Evolutionary conservation across 2,113 vertebrate species (phyloP).

Genomic region (Dasyornis broadbenti): DNA sequence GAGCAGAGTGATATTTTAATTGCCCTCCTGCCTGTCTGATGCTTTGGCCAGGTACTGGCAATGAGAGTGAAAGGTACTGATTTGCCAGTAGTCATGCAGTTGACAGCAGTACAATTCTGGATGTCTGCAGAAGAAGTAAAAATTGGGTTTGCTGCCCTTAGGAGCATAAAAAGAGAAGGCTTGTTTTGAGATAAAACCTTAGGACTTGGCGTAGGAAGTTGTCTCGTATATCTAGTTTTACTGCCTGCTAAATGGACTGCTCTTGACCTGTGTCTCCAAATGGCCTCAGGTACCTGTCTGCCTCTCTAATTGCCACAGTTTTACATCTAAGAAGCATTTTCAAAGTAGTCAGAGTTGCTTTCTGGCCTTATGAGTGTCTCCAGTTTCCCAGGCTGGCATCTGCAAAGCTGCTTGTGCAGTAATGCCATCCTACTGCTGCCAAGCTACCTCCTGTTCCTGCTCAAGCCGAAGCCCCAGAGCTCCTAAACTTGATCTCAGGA

Average conservation of each 20-base stretch:
- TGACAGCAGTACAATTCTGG: not conserved
- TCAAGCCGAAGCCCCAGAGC: not conserved
- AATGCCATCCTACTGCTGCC: not conserved
- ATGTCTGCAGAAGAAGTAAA: not conserved
- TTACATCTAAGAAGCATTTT: not conserved
- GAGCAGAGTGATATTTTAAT: slow-evolving; percentile 30
- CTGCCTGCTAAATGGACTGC: not conserved
- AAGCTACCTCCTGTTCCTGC: not conserved
- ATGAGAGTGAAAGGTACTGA: not conserved
- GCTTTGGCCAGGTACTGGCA: not conserved
- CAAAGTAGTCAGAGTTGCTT: not conserved
- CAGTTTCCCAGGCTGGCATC: not conserved
- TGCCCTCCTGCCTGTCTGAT: slow-evolving; percentile 1
- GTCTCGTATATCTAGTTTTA: not conserved
- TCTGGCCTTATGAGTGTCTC: not conserved
- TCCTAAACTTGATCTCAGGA: not conserved
- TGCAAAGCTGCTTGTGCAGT: not conserved
- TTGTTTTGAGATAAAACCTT: not conserved
- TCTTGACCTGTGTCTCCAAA: not conserved
- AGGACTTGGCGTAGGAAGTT: not conserved
- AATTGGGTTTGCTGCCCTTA: not conserved
- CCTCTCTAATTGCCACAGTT: not conserved
- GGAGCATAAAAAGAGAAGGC: not conserved
- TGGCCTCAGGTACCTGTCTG: not conserved
- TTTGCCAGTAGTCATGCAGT: not conserved